phyloP scores from a whole-genome alignment of 2,797 vertebrate species.

The Erithacus rubecula region DNA sequence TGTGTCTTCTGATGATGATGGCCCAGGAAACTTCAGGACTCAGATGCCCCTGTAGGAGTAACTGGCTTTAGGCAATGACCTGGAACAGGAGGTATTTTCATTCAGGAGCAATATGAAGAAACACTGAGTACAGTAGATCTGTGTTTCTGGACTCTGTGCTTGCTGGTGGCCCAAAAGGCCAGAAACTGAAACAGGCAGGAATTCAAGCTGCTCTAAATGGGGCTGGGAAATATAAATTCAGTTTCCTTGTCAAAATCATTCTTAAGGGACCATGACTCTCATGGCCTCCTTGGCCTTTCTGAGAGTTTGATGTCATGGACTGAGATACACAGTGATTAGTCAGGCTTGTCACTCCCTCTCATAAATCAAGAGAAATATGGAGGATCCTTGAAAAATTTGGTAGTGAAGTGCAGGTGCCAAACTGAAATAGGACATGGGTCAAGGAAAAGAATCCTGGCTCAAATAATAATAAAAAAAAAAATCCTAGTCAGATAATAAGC shows the following conservation, averaged over 20 bases:
- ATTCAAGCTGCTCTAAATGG: neutral
- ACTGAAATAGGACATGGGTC: neutral
- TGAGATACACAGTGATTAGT: neutral
- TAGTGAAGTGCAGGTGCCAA: neutral
- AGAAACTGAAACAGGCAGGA: neutral
- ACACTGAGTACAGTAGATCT: neutral
- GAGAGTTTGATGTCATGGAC: neutral
- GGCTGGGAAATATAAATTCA: neutral
- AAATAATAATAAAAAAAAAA: neutral
- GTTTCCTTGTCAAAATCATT: neutral
- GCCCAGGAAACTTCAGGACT: neutral
- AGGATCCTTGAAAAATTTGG: neutral
- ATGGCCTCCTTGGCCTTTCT: neutral
- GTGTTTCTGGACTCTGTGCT: neutral
- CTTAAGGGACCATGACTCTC: neutral
- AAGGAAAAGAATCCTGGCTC: neutral
- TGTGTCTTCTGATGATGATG: neutral
- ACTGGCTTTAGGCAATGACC: neutral
- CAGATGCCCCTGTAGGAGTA: neutral
- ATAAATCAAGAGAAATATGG: neutral
- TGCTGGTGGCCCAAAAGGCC: neutral
- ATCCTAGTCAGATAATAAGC: neutral
- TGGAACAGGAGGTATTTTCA: neutral
- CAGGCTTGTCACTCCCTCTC: neutral
- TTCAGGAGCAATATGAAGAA: neutral